Base-by-base conservation (phyloP, 30 jellyfish, hydroid and myxozoan species). In the Turritopsis dohrnii region DNA sequence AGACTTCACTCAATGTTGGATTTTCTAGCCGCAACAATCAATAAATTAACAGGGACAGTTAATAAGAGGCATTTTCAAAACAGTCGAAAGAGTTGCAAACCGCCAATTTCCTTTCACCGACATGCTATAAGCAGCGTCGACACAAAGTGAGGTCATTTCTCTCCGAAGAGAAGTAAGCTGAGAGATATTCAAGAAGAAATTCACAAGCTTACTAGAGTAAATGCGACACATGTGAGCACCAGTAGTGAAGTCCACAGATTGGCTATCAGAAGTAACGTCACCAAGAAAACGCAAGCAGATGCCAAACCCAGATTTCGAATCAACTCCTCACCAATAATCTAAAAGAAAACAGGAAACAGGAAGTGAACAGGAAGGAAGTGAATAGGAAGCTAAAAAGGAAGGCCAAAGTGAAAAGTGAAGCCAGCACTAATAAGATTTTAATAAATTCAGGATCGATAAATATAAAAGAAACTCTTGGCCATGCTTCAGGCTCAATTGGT, bases 141-240 rank as follows among this genome's bases (percentile, higher is more conserved):
- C n/a, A n/a, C n/a, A n/a, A n/a, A n/a, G n/a, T n/a, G n/a, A n/a
- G n/a, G n/a, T n/a, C n/a, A n/a, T n/a, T n/a, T n/a, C n/a, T n/a
- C n/a, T n/a, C n/a, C n/a, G n/a, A n/a, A n/a, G n/a, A n/a, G n/a
- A n/a, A n/a, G n/a, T n/a, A n/a, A n/a, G n/a, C n/a, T n/a, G n/a
- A n/a, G n/a, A n/a, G n/a, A 41, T 41, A 3, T 5, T 41, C 60
- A 41, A 41, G 60, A 3, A 41, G 60, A 41, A 41, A 41, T 41
- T 41, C 13, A 13, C 77, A 27, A 8, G 19, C 95, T 72, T 80
- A 89, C 96, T 90, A 89, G 53, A 9, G 96, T 89, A 24, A 84
- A 74, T 1, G 82, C 90, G 29, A 89, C 96, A 80, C 96, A 89
- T 17, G 90, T 80, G 75, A 89, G 83, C 28, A 89, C 96, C 90